phyloP scores from a whole-genome alignment of 2,797 vertebrate species.

The Tokudaia tokunoshimensis region DNA sequence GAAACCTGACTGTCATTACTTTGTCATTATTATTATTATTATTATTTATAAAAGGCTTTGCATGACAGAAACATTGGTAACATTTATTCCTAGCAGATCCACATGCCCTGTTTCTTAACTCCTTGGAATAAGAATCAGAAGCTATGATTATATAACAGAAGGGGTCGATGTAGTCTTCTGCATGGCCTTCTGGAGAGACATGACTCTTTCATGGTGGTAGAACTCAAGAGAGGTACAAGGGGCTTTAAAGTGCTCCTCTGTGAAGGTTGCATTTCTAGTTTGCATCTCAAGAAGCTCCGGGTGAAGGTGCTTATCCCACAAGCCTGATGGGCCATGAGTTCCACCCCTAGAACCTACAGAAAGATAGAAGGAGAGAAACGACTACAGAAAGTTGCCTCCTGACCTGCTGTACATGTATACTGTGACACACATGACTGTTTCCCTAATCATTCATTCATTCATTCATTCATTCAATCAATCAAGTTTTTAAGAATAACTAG shows the following conservation, averaged over 20 bases:
- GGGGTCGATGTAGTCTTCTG: background rate
- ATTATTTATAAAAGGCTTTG: background rate
- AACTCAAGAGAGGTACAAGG: background rate
- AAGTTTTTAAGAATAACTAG: background rate
- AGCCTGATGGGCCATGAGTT: background rate
- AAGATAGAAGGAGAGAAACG: background rate
- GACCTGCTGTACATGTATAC: background rate
- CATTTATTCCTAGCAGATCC: slow-evolving; percentile 52
- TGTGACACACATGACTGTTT: background rate
- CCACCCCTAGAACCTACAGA: background rate
- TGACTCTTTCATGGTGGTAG: background rate
- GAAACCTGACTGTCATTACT: background rate
- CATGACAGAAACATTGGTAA: background rate
- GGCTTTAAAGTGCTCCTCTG: background rate
- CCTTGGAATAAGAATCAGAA: background rate
- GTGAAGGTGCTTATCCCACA: background rate
- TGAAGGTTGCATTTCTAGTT: background rate
- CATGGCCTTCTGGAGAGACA: background rate
- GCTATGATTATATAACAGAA: background rate
- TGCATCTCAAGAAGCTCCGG: background rate
- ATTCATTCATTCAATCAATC: background rate
- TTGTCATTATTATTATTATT: background rate
- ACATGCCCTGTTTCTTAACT: background rate
- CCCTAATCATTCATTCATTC: background rate
- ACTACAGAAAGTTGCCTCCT: background rate